phyloP scores from a whole-genome alignment of 2,797 vertebrate genomes.

The Eurystomus glaucurus region DNA sequence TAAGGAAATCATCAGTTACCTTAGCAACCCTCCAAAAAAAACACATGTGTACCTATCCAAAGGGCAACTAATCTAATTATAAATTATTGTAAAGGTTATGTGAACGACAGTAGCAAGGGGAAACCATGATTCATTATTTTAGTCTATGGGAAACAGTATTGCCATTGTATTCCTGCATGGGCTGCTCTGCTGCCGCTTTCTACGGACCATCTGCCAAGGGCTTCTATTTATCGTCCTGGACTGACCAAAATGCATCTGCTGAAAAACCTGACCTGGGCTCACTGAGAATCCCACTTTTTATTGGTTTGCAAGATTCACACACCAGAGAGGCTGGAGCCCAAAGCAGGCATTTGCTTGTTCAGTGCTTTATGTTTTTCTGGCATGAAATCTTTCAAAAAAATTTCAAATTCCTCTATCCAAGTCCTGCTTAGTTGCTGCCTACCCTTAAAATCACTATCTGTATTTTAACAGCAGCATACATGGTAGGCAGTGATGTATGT shows the following conservation, averaged over 20 bases:
- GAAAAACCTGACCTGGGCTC: not conserved
- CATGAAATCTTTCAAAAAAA: not conserved
- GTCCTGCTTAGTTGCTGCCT: not conserved
- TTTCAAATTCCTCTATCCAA: not conserved
- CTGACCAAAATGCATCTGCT: not conserved
- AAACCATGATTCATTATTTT: slow-evolving; percentile 52
- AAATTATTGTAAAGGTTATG: slow-evolving; percentile 59
- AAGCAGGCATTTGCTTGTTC: not conserved
- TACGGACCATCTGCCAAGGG: not conserved
- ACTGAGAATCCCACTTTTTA: not conserved
- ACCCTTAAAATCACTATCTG: not conserved
- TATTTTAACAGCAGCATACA: not conserved
- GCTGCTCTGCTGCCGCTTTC: not conserved
- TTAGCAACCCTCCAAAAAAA: slow-evolving; percentile 23
- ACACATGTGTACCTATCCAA: not conserved
- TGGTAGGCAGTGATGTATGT: not conserved
- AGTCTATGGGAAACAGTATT: slow-evolving; percentile 57
- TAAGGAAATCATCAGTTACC: slow-evolving; percentile 68
- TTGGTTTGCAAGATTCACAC: not conserved
- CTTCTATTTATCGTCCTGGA: not conserved
- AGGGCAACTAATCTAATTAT: slow-evolving; percentile 62
- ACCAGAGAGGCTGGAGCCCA: not conserved
- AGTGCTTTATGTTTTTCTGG: not conserved
- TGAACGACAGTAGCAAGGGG: slow-evolving; percentile 42
- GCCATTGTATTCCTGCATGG: not conserved